Conservation (phyloP, 2,113 vertebrate genomes). For the Leptodactylus fuscus region DNA sequence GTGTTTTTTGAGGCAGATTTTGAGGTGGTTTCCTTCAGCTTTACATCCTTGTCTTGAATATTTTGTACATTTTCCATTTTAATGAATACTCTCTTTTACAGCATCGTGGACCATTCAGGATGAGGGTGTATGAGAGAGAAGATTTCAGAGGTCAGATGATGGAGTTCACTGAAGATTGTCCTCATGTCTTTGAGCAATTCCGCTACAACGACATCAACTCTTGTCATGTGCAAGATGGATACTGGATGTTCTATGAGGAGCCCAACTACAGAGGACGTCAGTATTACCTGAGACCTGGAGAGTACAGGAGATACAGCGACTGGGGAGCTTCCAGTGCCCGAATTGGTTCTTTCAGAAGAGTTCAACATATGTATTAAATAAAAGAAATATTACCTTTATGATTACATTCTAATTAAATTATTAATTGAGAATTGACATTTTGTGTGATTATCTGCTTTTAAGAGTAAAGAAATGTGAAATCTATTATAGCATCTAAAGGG, state of each 20-base stretch:
- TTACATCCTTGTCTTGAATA: not conserved
- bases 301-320: constrained; percentile 79
- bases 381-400: not conserved
- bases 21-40: too few relatives aligned
- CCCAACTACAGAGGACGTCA: not conserved
- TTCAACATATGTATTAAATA: constrained; percentile 65
- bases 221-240: not conserved
- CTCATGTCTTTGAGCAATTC: not conserved
- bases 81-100: not conserved
- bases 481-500: too few relatives aligned
- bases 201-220: not conserved
- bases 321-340: constrained; percentile 75
- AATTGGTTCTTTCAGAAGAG: constrained; percentile 71
- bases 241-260: not conserved
- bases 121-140: not conserved
- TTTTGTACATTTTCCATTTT: not conserved
- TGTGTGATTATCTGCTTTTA: too few relatives aligned
- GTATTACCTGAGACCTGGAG: constrained; percentile 60
- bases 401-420: not conserved
- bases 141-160: constrained; percentile 54
- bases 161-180: constrained; percentile 59
- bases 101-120: constrained; percentile 1
- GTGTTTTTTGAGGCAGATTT: too few relatives aligned
- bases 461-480: too few relatives aligned
- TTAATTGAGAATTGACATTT: not conserved